These are phyloP conservation scores for Hyphantria cunea DNA, from an alignment of 1,140 invertebrate genomes.

Conservation along the genomic window DNA sequence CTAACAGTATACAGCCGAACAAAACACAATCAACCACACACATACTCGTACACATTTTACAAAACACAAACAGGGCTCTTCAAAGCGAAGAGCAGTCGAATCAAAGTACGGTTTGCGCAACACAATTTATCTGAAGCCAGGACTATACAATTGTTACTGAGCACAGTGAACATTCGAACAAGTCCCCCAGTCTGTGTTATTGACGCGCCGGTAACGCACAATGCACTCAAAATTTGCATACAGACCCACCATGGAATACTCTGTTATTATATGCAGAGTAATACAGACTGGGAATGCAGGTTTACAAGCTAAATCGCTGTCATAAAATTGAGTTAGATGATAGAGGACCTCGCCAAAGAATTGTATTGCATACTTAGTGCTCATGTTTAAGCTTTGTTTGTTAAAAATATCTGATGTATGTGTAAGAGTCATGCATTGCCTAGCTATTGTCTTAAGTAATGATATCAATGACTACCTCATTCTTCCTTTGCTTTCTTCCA, in stretches of 20 bases:
- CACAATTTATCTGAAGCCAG: slow-evolving; percentile 18
- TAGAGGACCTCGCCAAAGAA: neutral
- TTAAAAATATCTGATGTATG: no score
- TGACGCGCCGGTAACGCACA: slow-evolving; percentile 28
- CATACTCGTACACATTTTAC: no score
- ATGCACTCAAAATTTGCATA: slow-evolving; percentile 29
- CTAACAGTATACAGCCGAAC: no score
- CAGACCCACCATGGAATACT: slow-evolving; percentile 4
- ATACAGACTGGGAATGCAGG: neutral
- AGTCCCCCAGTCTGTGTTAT: slow-evolving; percentile 17
- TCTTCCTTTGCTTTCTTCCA: no score
- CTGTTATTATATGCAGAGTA: slow-evolving; percentile 6
- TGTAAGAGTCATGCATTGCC: no score
- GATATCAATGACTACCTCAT: no score
- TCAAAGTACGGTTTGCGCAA: slow-evolving; percentile 25
- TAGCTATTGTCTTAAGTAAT: no score
- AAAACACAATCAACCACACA: no score
- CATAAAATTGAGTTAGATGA: neutral
- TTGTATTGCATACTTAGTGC: no score
- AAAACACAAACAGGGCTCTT: neutral
- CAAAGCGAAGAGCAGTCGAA: slow-evolving; percentile 14
- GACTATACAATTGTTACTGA: slow-evolving; percentile 22
- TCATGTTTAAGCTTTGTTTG: no score
- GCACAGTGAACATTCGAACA: slow-evolving; percentile 3
- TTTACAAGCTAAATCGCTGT: neutral